Evolutionary conservation across 2,888 invertebrate species (phyloP).

Genomic region (Liodrosophila aerea): DNA sequence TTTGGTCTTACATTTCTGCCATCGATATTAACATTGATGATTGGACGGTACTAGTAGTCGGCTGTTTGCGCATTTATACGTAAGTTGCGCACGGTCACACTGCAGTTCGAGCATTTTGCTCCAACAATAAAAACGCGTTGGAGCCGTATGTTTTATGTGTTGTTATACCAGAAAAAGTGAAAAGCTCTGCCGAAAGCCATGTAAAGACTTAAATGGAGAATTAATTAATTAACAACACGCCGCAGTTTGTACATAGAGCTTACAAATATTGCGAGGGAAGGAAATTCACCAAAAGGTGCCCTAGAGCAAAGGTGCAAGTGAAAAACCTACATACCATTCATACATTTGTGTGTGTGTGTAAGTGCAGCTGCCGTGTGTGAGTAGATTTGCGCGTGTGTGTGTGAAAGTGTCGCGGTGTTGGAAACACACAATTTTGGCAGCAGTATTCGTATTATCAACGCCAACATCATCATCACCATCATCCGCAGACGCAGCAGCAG

Average conservation of each 20-base stretch:
- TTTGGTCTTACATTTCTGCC: too few relatives aligned
- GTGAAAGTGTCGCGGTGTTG: conserved; percentile 33
- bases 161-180: conserved; percentile 61
- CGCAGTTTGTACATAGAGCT: conserved; percentile 14
- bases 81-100: conserved; percentile 47
- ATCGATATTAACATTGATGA: conserved; percentile 9
- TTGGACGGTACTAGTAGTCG: conserved; percentile 2
- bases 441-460: conserved; percentile 29
- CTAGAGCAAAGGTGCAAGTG: conserved; percentile 51
- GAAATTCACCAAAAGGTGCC: too few relatives aligned
- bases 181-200: conserved; percentile 49
- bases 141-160: conserved; percentile 62
- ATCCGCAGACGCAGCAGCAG: conserved; percentile 8
- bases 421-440: conserved; percentile 56
- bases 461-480: conserved; percentile 22
- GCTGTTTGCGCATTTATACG: conserved; percentile 16
- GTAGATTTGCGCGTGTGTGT: conserved; percentile 25
- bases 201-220: conserved; percentile 32
- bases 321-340: conserved; percentile 44
- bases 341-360: conserved; percentile 29
- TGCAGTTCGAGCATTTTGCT: conserved; percentile 62
- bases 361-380: conserved; percentile 49
- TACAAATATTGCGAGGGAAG: not conserved
- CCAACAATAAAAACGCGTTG: conserved; percentile 62
- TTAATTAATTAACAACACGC: conserved; percentile 24